These are phyloP conservation scores for Cistogaster globosa DNA, from an alignment of 2,888 invertebrate species.

Conservation along the genomic window DNA sequence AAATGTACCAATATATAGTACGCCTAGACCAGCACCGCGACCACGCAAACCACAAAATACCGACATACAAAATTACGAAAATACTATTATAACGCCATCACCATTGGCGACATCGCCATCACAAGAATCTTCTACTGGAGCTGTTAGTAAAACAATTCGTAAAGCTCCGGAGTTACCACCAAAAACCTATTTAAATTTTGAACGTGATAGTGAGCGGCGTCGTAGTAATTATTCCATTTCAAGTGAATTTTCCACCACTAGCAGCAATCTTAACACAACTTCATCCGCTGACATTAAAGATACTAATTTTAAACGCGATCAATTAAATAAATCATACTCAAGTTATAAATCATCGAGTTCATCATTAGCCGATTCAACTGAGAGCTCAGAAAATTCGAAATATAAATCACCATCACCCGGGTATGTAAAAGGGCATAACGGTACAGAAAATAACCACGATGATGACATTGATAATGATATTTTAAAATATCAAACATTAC, in stretches of 20 bases:
- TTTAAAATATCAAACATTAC: constrained; percentile 43
- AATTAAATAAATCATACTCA: constrained; percentile 62
- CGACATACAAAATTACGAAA: constrained; percentile 72
- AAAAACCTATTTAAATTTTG: constrained; percentile 74
- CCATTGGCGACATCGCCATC: not conserved
- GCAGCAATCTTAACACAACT: constrained; percentile 68
- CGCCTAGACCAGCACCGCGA: constrained; percentile 81
- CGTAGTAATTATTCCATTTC: constrained; percentile 75
- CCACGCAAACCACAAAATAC: constrained; percentile 76
- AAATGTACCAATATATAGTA: constrained; percentile 75
- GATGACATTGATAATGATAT: constrained; percentile 52
- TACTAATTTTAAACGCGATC: constrained; percentile 65
- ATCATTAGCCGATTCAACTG: constrained; percentile 77
- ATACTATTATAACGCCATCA: constrained; percentile 49
- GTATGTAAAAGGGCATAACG: constrained; percentile 75
- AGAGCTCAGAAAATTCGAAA: constrained; percentile 79
- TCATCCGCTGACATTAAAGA: constrained; percentile 51
- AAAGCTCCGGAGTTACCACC: constrained; percentile 77
- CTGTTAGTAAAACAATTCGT: constrained; percentile 74
- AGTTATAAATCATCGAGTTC: constrained; percentile 76
- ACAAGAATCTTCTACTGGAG: constrained; percentile 66
- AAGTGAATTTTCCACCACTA: constrained; percentile 78
- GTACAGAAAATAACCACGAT: constrained; percentile 38
- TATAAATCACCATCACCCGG: constrained; percentile 82
- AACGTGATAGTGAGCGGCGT: constrained; percentile 67